Evolutionary conservation across 2,888 invertebrate genomes (phyloP).

Genomic region (Slavum lentiscoides): DNA sequence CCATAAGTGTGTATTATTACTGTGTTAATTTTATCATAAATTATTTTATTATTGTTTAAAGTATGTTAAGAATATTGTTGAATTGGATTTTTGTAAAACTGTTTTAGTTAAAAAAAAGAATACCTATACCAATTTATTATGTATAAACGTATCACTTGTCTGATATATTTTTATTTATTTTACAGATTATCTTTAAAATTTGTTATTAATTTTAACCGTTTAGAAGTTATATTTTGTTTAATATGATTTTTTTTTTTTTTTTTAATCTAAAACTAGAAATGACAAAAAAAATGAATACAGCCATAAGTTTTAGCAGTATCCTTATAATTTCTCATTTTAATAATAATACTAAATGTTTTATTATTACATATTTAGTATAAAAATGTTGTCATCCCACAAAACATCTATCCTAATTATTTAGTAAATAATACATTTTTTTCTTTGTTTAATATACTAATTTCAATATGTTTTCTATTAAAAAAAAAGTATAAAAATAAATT

Average conservation of each 20-base stretch:
- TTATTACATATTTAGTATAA: constrained; percentile 17
- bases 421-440: neutral
- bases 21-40: constrained; percentile 51
- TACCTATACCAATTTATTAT: constrained; percentile 27
- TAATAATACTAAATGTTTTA: constrained; percentile 7
- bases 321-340: constrained; percentile 46
- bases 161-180: constrained; percentile 48
- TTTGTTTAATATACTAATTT: constrained; percentile 13
- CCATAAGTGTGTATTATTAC: constrained; percentile 49
- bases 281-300: constrained; percentile 17
- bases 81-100: constrained; percentile 50
- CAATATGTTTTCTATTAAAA: constrained; percentile 23
- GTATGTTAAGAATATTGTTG: constrained; percentile 26
- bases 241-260: constrained; percentile 40
- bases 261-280: constrained; percentile 24
- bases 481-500: too few relatives aligned
- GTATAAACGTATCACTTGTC: constrained; percentile 30
- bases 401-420: neutral
- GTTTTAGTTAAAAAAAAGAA: constrained; percentile 14
- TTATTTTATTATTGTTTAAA: constrained; percentile 49
- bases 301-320: neutral
- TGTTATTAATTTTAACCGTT: constrained; percentile 43
- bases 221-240: constrained; percentile 17
- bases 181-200: constrained; percentile 29
- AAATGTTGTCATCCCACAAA: neutral